Evolutionary conservation across 1,140 invertebrate species (phyloP).

Genomic region (Idris sp.): DNA sequence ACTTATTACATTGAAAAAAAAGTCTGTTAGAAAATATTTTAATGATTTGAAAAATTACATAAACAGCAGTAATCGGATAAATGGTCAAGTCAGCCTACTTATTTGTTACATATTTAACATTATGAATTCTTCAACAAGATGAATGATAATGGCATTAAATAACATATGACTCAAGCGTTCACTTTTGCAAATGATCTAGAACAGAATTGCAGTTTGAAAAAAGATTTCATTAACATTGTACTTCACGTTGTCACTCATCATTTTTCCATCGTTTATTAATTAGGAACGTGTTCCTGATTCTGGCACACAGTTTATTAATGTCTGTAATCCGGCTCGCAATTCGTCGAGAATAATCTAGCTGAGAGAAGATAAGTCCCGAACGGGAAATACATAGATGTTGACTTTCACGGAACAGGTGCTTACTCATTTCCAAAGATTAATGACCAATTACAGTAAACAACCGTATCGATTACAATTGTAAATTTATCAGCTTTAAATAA

Average conservation of each 20-base stretch:
- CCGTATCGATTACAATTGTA: slow-evolving; percentile 19
- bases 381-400: slow-evolving; percentile 28
- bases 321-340: slow-evolving; percentile 24
- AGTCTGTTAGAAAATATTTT: too few species aligned
- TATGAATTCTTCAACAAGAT: neutral
- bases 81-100: slow-evolving; percentile 18
- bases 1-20: too few species aligned
- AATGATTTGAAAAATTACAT: slow-evolving; percentile 23
- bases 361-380: slow-evolving; percentile 19
- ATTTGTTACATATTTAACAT: slow-evolving; percentile 7
- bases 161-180: slow-evolving; percentile 9
- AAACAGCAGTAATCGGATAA: slow-evolving; percentile 13
- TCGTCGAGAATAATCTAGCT: slow-evolving; percentile 39
- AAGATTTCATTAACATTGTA: too few species aligned
- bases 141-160: slow-evolving; percentile 19
- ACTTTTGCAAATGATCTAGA: slow-evolving; percentile 37
- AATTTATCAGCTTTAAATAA: too few species aligned
- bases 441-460: slow-evolving; percentile 23
- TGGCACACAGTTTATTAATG: slow-evolving; percentile 51
- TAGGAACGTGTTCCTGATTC: slow-evolving; percentile 39
- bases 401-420: slow-evolving; percentile 52
- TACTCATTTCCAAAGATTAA: slow-evolving; percentile 38
- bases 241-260: too few species aligned
- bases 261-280: slow-evolving; percentile 29
- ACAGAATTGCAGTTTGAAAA: too few species aligned